Evolutionary conservation across 2,888 invertebrate species (phyloP).

Genomic region (Mimachlamys varia): DNA sequence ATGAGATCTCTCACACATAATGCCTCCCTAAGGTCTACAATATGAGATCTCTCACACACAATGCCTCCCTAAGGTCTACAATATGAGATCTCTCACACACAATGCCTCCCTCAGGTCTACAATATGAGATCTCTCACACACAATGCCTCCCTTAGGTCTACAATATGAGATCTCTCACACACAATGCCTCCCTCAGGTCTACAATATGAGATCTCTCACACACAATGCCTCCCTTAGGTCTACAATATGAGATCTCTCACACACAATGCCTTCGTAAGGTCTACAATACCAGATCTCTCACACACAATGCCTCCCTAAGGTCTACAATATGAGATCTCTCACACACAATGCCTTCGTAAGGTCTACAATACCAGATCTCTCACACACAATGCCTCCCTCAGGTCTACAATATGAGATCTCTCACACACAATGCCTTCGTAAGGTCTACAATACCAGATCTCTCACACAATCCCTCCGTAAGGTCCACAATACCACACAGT

Average conservation of each 20-base stretch:
- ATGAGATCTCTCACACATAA: background rate
- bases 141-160: too few species aligned
- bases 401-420: background rate
- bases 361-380: background rate
- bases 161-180: background rate
- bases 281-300: background rate
- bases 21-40: background rate
- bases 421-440: too few species aligned
- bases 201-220: background rate
- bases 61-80: too few species aligned
- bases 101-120: background rate
- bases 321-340: background rate
- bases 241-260: background rate
- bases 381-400: background rate
- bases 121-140: background rate
- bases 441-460: background rate
- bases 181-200: background rate
- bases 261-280: too few species aligned
- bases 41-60: background rate
- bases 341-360: too few species aligned
- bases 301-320: too few species aligned
- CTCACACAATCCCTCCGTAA: background rate
- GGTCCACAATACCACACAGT: background rate
- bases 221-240: too few species aligned
- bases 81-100: background rate